Evolutionary conservation across 1,140 invertebrate species (phyloP).

Genomic region (Lasaia peninsularis): DNA sequence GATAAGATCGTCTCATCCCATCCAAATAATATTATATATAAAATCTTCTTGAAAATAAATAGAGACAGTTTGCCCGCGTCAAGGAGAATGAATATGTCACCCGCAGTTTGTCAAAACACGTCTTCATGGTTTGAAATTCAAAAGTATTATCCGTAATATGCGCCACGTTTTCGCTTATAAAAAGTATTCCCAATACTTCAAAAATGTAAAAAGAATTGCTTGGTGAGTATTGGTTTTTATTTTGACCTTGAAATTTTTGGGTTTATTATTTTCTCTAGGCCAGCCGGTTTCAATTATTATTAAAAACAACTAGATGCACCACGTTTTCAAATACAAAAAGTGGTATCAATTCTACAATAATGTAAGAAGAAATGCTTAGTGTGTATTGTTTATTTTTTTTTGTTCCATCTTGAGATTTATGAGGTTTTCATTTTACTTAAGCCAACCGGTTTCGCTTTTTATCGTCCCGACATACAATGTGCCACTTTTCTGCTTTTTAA

Average conservation of each 20-base stretch:
- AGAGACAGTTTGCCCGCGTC: too few species aligned
- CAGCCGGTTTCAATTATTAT: not conserved
- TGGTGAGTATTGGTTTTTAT: slow-evolving; percentile 32
- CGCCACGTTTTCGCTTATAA: slow-evolving; percentile 45
- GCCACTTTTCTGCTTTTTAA: too few species aligned
- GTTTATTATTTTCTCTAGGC: too few species aligned
- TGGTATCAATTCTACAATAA: slow-evolving; percentile 64
- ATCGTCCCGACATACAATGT: too few species aligned
- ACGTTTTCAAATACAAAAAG: slow-evolving; percentile 47
- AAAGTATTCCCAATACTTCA: slow-evolving; percentile 59
- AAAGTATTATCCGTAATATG: slow-evolving; percentile 37
- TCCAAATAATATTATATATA: too few species aligned
- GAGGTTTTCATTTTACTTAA: not conserved
- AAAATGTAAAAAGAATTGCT: slow-evolving; percentile 62
- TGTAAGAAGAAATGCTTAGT: slow-evolving; percentile 61
- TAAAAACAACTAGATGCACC: too few species aligned
- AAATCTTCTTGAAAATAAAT: too few species aligned
- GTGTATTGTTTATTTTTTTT: not conserved
- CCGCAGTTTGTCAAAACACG: not conserved
- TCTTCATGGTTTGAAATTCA: slow-evolving; percentile 1
- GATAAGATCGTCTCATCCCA: too few species aligned
- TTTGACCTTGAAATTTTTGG: too few species aligned
- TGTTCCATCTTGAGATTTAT: too few species aligned
- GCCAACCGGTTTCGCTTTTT: not conserved
- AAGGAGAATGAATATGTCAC: too few species aligned